Conservation (phyloP, 2,797 vertebrate genomes). For the Micropoecilia bifurca region DNA sequence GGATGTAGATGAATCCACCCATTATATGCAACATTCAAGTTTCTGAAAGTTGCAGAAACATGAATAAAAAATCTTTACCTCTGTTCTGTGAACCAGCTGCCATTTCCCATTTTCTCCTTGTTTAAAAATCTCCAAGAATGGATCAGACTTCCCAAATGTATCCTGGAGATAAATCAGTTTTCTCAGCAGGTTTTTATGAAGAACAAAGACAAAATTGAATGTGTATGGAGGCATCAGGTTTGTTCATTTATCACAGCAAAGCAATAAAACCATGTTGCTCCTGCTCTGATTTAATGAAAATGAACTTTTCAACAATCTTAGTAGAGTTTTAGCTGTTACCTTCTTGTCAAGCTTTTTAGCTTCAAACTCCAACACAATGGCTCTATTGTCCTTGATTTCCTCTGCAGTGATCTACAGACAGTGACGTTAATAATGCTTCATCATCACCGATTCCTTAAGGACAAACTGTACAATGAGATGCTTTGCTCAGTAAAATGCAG, state of each 20-base stretch:
- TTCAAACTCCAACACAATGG: constrained; percentile 87
- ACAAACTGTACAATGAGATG: background rate
- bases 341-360: constrained; percentile 93
- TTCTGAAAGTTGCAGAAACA: background rate
- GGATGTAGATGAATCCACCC: background rate
- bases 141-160: constrained; percentile 94
- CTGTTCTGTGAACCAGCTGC: constrained; percentile 91
- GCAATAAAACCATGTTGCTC: background rate
- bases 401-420: constrained; percentile 86
- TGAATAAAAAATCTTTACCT: constrained; percentile 76
- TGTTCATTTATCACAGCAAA: background rate
- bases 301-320: background rate
- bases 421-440: background rate
- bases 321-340: constrained; percentile 66
- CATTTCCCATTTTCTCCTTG: constrained; percentile 86
- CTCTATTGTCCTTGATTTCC: constrained; percentile 89
- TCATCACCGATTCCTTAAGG: background rate
- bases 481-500: background rate
- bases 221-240: background rate
- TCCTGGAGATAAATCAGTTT: constrained; percentile 79
- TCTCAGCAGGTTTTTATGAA: background rate
- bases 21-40: too few relatives aligned
- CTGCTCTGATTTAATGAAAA: background rate
- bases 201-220: too few relatives aligned
- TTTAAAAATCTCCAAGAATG: constrained; percentile 90